Percentiles rank a stretch among this genome's conserved stretches.
phyloP scores from a whole-genome alignment of 1,140 invertebrate genomes.

The Pseudomyrmex flavicornis region DNA sequence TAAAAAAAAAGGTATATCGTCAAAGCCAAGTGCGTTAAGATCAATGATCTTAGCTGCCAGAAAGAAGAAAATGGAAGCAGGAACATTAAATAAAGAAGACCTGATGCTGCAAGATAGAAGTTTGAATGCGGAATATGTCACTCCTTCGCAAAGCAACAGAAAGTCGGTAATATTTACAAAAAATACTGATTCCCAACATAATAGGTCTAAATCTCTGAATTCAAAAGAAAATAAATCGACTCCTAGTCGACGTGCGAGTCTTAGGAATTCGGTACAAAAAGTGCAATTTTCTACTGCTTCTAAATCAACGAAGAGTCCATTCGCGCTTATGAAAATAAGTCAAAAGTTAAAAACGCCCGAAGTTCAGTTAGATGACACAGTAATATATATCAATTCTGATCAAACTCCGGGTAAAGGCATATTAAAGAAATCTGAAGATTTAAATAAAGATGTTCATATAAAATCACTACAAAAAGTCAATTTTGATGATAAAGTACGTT shows the following conservation, averaged over 20 bases:
- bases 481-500: conserved; percentile 67
- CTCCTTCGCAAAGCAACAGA: neutral
- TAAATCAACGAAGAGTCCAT: conserved; percentile 69
- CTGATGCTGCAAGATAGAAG: neutral
- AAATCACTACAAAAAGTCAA: conserved; percentile 69
- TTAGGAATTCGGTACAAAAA: conserved; percentile 54
- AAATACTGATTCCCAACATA: neutral
- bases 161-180: neutral
- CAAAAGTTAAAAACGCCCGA: conserved; percentile 78
- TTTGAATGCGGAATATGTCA: neutral
- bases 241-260: neutral
- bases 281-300: conserved; percentile 51
- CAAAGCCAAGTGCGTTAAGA: conserved; percentile 71
- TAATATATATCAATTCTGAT: conserved; percentile 79
- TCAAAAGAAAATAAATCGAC: neutral
- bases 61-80: conserved; percentile 67
- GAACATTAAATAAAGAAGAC: neutral
- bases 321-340: conserved; percentile 77
- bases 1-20: conserved; percentile 64
- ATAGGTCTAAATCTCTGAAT: conserved; percentile 2
- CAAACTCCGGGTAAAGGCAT: conserved; percentile 81
- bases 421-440: conserved; percentile 76
- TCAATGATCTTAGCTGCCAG: conserved; percentile 77
- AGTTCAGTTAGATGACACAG: conserved; percentile 77
- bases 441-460: conserved; percentile 55